Evolutionary conservation across 2,797 vertebrate species (phyloP).

Genomic region (Rhinogobio ventralis): DNA sequence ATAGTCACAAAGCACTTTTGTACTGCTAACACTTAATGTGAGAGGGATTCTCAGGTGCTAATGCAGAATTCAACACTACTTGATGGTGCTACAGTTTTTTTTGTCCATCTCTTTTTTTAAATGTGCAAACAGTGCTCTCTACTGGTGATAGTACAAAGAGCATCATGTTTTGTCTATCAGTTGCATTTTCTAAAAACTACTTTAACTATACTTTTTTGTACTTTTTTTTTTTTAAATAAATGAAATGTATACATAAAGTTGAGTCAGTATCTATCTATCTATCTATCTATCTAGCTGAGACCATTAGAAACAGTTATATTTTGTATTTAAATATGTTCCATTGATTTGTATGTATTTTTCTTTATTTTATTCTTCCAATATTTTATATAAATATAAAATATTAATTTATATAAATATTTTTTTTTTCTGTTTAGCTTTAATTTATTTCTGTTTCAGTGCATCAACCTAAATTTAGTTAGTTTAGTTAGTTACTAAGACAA

Average conservation of each 20-base stretch:
- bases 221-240: not conserved
- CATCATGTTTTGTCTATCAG: not conserved
- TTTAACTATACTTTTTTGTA: not conserved
- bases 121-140: not conserved
- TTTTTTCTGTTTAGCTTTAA: not conserved
- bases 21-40: not conserved
- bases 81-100: not conserved
- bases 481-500: not conserved
- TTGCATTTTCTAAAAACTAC: not conserved
- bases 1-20: not conserved
- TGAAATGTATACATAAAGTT: not conserved
- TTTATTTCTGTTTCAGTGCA: not conserved
- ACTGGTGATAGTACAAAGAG: not conserved
- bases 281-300: not conserved
- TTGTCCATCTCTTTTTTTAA: not conserved
- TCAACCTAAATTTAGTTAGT: not conserved
- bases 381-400: not conserved
- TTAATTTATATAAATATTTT: not conserved
- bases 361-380: not conserved
- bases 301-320: not conserved
- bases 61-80: constrained; percentile 11
- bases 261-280: not conserved
- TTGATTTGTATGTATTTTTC: not conserved
- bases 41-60: not conserved
- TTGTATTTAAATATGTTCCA: not conserved